These are phyloP conservation scores for Chloebia gouldiae DNA, from an alignment of 2,113 vertebrate genomes.

Conservation along the genomic window DNA sequence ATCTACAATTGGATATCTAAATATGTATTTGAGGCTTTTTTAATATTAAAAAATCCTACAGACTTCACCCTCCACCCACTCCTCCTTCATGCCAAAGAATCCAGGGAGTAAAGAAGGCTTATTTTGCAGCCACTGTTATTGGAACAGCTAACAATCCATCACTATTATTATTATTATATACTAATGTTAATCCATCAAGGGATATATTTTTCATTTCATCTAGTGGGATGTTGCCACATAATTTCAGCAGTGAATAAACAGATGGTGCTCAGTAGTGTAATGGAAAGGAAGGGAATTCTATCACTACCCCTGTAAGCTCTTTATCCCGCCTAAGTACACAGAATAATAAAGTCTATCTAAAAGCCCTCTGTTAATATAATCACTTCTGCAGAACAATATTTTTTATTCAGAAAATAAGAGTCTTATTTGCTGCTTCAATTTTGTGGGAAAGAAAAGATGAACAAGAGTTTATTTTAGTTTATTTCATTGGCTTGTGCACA, in stretches of 20 bases:
- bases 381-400: neutral
- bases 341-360: neutral
- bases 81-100: neutral
- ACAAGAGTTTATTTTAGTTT: conserved; percentile 16
- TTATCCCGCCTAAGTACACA: neutral
- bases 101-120: neutral
- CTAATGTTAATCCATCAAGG: neutral
- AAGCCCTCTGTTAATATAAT: neutral
- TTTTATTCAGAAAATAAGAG: neutral
- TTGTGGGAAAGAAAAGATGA: neutral
- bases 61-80: rapidly evolving
- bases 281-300: conserved; percentile 13
- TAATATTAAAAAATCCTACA: neutral
- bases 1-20: neutral
- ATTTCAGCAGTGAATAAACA: conserved; percentile 1
- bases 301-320: neutral
- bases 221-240: neutral
- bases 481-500: neutral
- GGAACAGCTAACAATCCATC: neutral
- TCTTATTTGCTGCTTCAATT: neutral
- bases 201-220: conserved; percentile 35
- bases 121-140: neutral
- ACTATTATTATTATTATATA: neutral
- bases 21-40: neutral
- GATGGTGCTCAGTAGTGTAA: neutral